Percentiles rank a stretch among this genome's conserved stretches.
phyloP scores from a whole-genome alignment of 2,888 invertebrate species.

The Agelastica alni region DNA sequence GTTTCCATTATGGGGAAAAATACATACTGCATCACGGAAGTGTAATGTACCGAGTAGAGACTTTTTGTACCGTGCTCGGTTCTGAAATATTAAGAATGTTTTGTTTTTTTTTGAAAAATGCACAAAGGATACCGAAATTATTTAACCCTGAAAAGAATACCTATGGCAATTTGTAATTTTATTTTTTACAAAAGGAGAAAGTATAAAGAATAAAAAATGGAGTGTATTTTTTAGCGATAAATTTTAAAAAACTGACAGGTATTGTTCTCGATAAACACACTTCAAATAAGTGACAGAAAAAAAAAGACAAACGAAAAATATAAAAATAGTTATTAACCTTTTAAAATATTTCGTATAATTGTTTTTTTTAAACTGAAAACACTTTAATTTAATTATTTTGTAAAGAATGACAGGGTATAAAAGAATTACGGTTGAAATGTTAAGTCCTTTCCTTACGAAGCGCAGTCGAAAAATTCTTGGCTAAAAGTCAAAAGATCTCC shows the following conservation, averaged over 20 bases:
- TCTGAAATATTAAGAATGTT: slow-evolving; percentile 13
- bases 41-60: slow-evolving; percentile 6
- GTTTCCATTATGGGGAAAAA: neutral
- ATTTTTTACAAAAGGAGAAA: neutral
- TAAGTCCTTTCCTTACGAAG: too few species aligned
- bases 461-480: too few species aligned
- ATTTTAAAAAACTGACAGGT: neutral
- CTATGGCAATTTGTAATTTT: slow-evolving; percentile 16
- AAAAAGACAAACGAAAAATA: neutral
- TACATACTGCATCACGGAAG: slow-evolving; percentile 3
- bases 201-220: slow-evolving; percentile 1
- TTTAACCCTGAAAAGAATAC: slow-evolving; percentile 10
- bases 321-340: too few species aligned
- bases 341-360: too few species aligned
- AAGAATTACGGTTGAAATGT: too few species aligned
- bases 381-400: too few species aligned
- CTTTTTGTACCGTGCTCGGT: slow-evolving; percentile 2
- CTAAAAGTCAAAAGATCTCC: too few species aligned
- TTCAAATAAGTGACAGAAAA: neutral
- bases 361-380: too few species aligned
- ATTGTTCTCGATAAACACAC: slow-evolving; percentile 5
- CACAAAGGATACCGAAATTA: slow-evolving; percentile 11
- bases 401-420: too few species aligned
- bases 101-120: slow-evolving; percentile 13
- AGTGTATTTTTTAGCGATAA: slow-evolving; percentile 6